Conservation (phyloP, 2,888 invertebrate genomes). For the Harpagoxenus sublaevis region DNA sequence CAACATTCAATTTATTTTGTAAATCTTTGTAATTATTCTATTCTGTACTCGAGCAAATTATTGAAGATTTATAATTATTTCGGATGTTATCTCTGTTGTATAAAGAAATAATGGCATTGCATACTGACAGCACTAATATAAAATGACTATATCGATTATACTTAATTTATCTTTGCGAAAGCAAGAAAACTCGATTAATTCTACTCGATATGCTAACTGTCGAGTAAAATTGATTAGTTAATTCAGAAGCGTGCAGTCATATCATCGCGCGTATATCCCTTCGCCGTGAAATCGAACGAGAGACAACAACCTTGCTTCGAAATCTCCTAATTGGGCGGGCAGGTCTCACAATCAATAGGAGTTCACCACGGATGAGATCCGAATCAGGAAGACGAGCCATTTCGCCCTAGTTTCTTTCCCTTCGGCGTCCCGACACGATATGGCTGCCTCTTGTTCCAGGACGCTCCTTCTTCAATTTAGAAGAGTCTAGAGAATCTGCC, state of each 20-base stretch:
- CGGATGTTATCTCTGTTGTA: background rate
- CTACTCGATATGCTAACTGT: background rate
- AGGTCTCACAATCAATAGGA: conserved; percentile 11
- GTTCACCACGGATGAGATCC: conserved; percentile 36
- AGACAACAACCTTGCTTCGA: conserved; percentile 30
- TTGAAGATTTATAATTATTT: conserved; percentile 5
- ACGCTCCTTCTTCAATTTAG: conserved; percentile 58
- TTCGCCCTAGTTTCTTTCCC: background rate
- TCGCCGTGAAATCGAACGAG: conserved; percentile 13
- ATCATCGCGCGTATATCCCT: conserved; percentile 12
- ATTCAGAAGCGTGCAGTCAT: conserved; percentile 20
- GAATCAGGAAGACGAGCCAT: conserved; percentile 30
- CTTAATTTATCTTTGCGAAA: background rate
- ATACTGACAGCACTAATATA: conserved; percentile 6
- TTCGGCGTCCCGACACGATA: conserved; percentile 72
- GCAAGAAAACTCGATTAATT: background rate
- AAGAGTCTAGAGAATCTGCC: conserved; percentile 25
- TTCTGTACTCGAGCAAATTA: background rate
- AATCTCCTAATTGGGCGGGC: conserved; percentile 39
- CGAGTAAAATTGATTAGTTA: conserved; percentile 12
- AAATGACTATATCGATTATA: conserved; percentile 8
- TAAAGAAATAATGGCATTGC: background rate
- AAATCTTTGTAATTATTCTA: background rate
- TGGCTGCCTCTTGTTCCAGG: conserved; percentile 79
- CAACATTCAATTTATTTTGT: background rate